These are phyloP conservation scores for Papilio protenor DNA, from an alignment of 2,888 invertebrate species.

Conservation along the genomic window DNA sequence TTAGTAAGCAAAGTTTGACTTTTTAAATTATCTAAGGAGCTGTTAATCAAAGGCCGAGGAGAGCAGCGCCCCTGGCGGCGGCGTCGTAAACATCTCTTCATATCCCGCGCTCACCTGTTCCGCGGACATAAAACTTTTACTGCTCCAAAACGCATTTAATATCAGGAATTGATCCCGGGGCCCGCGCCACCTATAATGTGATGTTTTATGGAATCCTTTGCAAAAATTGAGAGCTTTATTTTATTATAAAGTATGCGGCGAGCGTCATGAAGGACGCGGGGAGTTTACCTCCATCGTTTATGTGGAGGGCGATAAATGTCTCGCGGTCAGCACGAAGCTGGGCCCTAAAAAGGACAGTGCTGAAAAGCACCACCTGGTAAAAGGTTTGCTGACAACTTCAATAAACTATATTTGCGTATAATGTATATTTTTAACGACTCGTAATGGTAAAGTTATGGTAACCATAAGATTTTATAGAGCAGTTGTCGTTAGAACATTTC, in stretches of 20 bases:
- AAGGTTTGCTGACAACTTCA: background rate
- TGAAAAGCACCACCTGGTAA: background rate
- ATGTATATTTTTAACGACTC: background rate
- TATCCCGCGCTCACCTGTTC: slow-evolving; percentile 54
- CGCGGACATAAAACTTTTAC: slow-evolving; percentile 71
- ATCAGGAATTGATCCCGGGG: slow-evolving; percentile 61
- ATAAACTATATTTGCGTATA: background rate
- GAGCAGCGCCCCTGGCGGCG: slow-evolving; percentile 56
- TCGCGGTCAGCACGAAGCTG: background rate
- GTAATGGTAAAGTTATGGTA: background rate
- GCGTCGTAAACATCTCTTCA: slow-evolving; percentile 54
- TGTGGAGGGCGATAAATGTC: background rate
- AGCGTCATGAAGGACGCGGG: background rate
- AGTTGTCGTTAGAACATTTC: background rate
- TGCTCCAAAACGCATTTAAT: slow-evolving; percentile 62
- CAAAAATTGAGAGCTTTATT: slow-evolving; percentile 12
- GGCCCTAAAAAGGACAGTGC: background rate
- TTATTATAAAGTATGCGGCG: slow-evolving; percentile 9
- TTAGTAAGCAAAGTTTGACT: background rate
- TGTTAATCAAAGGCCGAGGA: background rate
- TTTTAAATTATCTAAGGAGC: background rate
- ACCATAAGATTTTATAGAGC: background rate
- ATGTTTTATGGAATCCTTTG: slow-evolving; percentile 53
- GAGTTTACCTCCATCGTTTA: background rate
- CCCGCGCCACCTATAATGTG: slow-evolving; percentile 48